Evolutionary conservation across 2,888 invertebrate species (phyloP).

Genomic region (Pandemis corylana): DNA sequence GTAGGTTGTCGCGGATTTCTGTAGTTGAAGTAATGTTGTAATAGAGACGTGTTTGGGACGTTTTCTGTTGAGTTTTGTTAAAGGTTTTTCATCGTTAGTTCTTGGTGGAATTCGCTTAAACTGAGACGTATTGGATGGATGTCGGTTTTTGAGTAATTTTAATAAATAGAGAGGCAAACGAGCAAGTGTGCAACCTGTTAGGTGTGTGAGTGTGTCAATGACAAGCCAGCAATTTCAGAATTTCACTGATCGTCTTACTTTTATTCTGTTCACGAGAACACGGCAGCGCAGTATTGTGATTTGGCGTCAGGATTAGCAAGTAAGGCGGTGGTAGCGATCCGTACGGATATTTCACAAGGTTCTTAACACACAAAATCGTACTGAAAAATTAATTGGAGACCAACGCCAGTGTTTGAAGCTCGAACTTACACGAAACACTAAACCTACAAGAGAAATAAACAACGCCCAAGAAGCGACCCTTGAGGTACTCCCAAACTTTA

Average conservation of each 20-base stretch:
- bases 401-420: not conserved
- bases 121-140: not conserved
- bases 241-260: too few relatives aligned
- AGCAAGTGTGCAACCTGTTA: too few relatives aligned
- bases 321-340: too few relatives aligned
- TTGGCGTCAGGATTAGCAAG: too few relatives aligned
- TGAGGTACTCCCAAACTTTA: not conserved
- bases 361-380: too few relatives aligned
- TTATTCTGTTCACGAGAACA: too few relatives aligned
- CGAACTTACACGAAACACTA: not conserved
- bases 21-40: conserved; percentile 30
- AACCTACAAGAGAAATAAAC: not conserved
- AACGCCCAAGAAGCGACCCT: not conserved
- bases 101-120: not conserved
- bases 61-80: conserved; percentile 11
- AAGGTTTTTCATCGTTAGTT: conserved; percentile 6
- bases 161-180: too few relatives aligned
- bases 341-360: too few relatives aligned
- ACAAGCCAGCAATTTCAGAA: too few relatives aligned
- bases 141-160: not conserved
- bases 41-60: conserved; percentile 17
- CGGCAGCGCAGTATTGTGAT: too few relatives aligned
- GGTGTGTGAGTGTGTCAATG: too few relatives aligned
- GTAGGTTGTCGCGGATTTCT: conserved; percentile 15
- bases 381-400: not conserved